phyloP scores from a whole-genome alignment of 92 coral and sea anemone genomes.

The Parazoanthus darwini region DNA sequence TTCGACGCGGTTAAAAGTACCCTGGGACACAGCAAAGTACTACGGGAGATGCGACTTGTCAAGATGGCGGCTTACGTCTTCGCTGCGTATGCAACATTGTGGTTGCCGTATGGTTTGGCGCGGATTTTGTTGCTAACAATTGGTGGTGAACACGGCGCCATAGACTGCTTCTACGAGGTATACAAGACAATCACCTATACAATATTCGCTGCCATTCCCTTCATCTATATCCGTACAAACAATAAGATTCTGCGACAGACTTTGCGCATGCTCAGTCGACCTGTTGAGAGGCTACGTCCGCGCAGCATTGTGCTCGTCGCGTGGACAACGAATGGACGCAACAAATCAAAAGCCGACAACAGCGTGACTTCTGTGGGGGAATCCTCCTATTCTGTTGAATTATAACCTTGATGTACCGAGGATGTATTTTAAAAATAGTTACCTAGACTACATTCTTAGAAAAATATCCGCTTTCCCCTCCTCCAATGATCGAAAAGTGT shows the following conservation, averaged over 20 bases:
- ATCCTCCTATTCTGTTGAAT: constrained; percentile 6
- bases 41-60: constrained; percentile 25
- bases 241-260: constrained; percentile 21
- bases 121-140: constrained; percentile 16
- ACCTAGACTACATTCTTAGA: too few relatives aligned
- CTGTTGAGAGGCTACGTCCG: background rate
- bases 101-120: constrained; percentile 35
- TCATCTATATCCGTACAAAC: constrained; percentile 36
- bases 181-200: constrained; percentile 36
- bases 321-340: constrained; percentile 37
- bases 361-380: constrained; percentile 2
- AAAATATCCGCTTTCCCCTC: too few relatives aligned
- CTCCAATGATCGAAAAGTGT: too few relatives aligned
- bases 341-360: background rate
- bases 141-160: background rate
- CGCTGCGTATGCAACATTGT: constrained; percentile 16
- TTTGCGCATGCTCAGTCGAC: constrained; percentile 7
- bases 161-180: constrained; percentile 11
- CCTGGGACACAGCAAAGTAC: constrained; percentile 27
- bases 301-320: constrained; percentile 30
- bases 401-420: background rate
- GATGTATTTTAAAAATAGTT: too few relatives aligned
- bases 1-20: constrained; percentile 32
- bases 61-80: constrained; percentile 37
- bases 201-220: constrained; percentile 31